A percentile compares a stretch with the other conserved stretches of the same genome.
Conservation (phyloP, 2,113 vertebrate genomes). For the Cyanoderma ruficeps region DNA sequence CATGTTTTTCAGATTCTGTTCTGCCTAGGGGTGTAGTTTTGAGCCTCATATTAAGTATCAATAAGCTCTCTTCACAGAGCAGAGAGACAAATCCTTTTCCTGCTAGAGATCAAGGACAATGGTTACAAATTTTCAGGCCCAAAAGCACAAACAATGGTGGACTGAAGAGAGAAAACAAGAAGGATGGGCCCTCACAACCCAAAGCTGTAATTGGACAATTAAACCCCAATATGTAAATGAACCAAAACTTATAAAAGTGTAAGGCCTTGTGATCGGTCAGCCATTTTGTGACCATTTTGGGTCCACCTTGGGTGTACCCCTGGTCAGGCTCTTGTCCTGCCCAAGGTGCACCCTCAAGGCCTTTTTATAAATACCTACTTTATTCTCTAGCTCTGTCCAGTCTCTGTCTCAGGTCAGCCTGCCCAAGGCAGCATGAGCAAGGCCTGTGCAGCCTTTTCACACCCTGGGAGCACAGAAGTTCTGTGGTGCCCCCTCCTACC, state of each 20-base stretch:
- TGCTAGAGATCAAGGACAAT: background rate
- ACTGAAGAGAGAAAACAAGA: background rate
- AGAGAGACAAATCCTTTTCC: background rate
- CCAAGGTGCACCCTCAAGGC: background rate
- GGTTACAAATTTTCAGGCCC: background rate
- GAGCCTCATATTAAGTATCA: background rate
- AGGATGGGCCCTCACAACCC: background rate
- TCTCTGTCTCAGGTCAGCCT: background rate
- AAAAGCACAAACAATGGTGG: background rate
- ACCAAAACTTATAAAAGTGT: background rate
- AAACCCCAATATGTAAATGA: background rate
- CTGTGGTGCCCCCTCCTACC: background rate
- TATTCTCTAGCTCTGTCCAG: background rate
- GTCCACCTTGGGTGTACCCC: background rate
- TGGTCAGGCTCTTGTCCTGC: background rate
- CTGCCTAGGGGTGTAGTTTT: background rate
- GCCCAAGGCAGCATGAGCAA: background rate
- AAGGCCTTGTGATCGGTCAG: fast-evolving
- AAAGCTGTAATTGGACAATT: background rate
- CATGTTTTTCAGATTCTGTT: background rate
- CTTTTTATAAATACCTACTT: background rate
- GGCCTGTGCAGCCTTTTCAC: background rate
- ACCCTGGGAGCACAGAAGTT: background rate
- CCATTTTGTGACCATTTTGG: background rate
- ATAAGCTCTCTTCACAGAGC: background rate